Base-by-base conservation (phyloP, 2,113 vertebrate genomes). In the Oreochromis aureus region DNA sequence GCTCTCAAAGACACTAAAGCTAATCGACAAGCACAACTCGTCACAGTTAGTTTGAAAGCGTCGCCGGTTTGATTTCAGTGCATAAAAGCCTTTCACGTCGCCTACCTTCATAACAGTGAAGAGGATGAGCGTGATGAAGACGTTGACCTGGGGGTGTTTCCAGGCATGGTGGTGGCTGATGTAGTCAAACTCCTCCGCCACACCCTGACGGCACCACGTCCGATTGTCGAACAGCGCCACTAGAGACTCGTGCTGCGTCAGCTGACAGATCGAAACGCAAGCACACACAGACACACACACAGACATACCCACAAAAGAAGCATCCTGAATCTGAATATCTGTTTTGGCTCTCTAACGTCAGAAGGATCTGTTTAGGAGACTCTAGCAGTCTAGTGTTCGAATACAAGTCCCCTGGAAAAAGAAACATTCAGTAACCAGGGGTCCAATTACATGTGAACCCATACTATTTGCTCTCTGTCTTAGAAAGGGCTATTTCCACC, bases 41-140 rank as follows among this genome's bases (percentile, higher is more conserved):
- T 78, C 24, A 48, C 16, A 32, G 46, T 76, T 5, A 30, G 44
- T 76, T 51, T 19, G 44, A 51, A 76, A 32, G 16, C 5, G 3
- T 78, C 1, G 16, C 18, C 6, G 2, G 73, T 34, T 53, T 78
- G 46, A 78, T 78, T 78, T 78, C 10, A 78, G 46, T 13, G 10
- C 46, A 53, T n/a, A 13, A 78, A 78, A n/a, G 10, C 6, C 48
- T 53, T 78, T 53, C 73, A 78, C 16, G 18, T n/a, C 10, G 1
- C 85, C 83, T 79, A 99, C 98, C 98, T 99, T 99, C 99, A 99
- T 99, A 90, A 99, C 66, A 87, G 99, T 99, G 95, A 99, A 99
- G 94, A 99, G 95, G 32, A 99, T 93, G 3, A 99, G 97, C 2
- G 98, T 99, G 96, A 99, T 91, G 6, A 99, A 99, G 95, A 99